phyloP scores from a whole-genome alignment of 1,140 invertebrate species.

The Coptotermes formosanus region DNA sequence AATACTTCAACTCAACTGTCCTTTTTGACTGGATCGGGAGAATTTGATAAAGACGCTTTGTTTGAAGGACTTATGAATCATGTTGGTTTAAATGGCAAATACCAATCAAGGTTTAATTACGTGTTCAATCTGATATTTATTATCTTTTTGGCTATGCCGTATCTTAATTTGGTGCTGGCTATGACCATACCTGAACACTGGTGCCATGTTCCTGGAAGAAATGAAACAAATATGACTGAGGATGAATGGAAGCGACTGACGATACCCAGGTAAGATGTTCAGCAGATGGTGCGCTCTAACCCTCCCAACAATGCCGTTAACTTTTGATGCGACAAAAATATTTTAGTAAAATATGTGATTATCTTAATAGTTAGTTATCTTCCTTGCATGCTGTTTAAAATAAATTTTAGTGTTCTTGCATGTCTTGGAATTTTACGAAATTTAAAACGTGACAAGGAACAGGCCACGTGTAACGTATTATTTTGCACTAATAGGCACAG shows the following conservation, averaged over 20 bases:
- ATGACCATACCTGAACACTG: conserved; percentile 55
- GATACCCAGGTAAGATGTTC: conserved; percentile 47
- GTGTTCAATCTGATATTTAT: conserved; percentile 48
- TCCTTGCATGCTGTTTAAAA: too few species aligned
- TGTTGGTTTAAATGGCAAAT: conserved; percentile 53
- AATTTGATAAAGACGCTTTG: conserved; percentile 43
- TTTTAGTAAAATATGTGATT: too few species aligned
- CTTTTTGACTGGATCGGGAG: conserved; percentile 11
- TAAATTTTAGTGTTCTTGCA: too few species aligned
- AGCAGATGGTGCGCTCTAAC: not conserved
- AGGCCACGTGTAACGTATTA: too few species aligned
- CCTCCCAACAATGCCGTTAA: not conserved
- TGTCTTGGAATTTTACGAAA: too few species aligned
- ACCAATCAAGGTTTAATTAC: conserved; percentile 52
- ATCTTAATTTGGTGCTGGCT: conserved; percentile 53
- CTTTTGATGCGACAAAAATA: too few species aligned
- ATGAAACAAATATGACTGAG: conserved; percentile 48
- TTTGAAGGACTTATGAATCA: conserved; percentile 53
- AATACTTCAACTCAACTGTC: not conserved
- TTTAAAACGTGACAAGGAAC: too few species aligned
- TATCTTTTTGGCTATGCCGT: conserved; percentile 46
- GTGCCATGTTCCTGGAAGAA: conserved; percentile 53
- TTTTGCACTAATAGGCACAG: too few species aligned
- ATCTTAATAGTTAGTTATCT: too few species aligned
- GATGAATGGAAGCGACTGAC: conserved; percentile 51